Conservation (phyloP, 1,140 invertebrate species). For the Macrotrachela quadricornifera region DNA sequence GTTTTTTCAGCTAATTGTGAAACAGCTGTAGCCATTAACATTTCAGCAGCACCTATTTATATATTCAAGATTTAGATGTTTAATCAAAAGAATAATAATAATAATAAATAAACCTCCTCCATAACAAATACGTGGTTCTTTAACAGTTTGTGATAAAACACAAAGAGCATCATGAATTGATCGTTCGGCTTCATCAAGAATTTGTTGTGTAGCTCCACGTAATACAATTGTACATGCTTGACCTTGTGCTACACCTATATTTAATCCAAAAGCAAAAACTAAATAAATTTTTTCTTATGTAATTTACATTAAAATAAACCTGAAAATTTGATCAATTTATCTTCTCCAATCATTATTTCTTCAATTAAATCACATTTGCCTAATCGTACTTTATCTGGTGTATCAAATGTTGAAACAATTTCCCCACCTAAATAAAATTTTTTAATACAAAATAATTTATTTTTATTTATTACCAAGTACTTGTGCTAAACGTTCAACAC, state of each 20-base stretch:
- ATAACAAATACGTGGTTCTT: constrained; percentile 67
- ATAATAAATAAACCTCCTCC: constrained; percentile 49
- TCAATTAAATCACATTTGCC: constrained; percentile 86
- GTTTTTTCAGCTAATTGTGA: constrained; percentile 57
- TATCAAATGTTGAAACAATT: constrained; percentile 93
- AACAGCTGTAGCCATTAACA: constrained; percentile 83
- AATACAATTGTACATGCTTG: constrained; percentile 92
- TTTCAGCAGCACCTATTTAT: constrained; percentile 41
- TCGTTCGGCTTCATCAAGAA: constrained; percentile 90
- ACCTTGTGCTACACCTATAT: constrained; percentile 52
- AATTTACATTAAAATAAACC: constrained; percentile 19
- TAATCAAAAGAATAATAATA: too few relatives aligned
- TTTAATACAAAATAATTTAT: too few relatives aligned
- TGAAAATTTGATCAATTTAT: constrained; percentile 76
- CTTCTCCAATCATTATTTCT: constrained; percentile 94
- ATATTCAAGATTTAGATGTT: too few relatives aligned
- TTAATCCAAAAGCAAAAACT: too few relatives aligned
- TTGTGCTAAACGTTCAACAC: constrained; percentile 81
- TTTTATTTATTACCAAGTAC: constrained; percentile 44
- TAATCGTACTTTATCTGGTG: constrained; percentile 68
- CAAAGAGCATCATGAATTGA: constrained; percentile 94
- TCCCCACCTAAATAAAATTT: constrained; percentile 44
- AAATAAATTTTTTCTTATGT: too few relatives aligned
- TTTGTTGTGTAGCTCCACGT: constrained; percentile 94
- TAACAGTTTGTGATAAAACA: constrained; percentile 79